phyloP scores from a whole-genome alignment of 2,888 invertebrate genomes.

The Exocentrus adspersus region DNA sequence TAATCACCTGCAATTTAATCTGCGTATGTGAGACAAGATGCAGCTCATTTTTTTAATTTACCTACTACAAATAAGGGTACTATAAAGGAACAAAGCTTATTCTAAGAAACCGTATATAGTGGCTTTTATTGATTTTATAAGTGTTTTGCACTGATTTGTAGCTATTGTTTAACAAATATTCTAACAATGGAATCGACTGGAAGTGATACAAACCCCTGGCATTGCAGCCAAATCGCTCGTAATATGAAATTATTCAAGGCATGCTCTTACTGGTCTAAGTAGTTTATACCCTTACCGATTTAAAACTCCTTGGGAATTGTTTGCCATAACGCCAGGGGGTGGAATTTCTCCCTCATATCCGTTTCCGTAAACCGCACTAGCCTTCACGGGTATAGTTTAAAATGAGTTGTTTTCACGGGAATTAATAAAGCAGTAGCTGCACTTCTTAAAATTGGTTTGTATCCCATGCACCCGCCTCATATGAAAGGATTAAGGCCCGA shows the following conservation, averaged over 20 bases:
- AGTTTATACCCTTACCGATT: constrained; percentile 16
- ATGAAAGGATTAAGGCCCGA: neutral
- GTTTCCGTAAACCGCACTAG: neutral
- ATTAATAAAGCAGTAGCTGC: neutral
- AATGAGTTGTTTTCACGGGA: neutral
- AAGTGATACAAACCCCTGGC: no score
- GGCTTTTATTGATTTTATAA: constrained; percentile 23
- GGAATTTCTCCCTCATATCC: neutral
- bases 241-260: neutral
- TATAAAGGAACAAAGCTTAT: constrained; percentile 10
- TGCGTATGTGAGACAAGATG: no score
- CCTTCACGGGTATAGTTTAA: neutral
- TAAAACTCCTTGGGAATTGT: constrained; percentile 1
- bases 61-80: no score
- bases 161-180: neutral
- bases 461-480: neutral
- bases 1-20: no score
- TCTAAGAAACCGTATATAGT: constrained; percentile 7
- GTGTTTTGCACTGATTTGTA: constrained; percentile 24
- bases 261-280: neutral
- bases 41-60: no score
- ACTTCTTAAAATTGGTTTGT: constrained; percentile 13
- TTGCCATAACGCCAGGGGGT: constrained; percentile 10
- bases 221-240: no score
- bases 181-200: no score